Conservation (phyloP, 1,140 invertebrate species). For the Zaprionus lachaisei region DNA sequence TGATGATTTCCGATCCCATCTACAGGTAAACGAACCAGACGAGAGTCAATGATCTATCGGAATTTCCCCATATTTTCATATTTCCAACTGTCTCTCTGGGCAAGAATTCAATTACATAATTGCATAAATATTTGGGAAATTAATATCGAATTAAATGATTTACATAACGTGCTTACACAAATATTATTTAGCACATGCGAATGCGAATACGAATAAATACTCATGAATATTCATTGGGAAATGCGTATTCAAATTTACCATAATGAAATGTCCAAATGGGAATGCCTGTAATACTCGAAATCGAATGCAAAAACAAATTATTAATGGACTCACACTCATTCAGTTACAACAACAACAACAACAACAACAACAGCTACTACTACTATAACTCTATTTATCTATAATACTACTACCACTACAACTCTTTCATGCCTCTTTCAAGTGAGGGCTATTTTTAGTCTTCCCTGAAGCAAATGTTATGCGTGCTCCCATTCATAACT, state of each 20-base stretch:
- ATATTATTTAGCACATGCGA: constrained; percentile 36
- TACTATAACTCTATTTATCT: neutral
- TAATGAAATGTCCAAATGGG: constrained; percentile 44
- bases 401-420: neutral
- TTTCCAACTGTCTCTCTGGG: neutral
- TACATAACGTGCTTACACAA: constrained; percentile 29
- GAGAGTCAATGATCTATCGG: constrained; percentile 7
- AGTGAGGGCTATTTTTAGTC: constrained; percentile 20
- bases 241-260: constrained; percentile 56
- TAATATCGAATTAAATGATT: constrained; percentile 38
- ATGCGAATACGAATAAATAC: constrained; percentile 15
- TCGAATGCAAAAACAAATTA: constrained; percentile 27
- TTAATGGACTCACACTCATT: constrained; percentile 29
- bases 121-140: constrained; percentile 35
- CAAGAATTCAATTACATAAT: constrained; percentile 18
- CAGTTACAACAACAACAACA: constrained; percentile 1
- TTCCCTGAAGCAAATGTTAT: constrained; percentile 5
- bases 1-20: neutral
- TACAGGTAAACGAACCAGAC: constrained; percentile 10
- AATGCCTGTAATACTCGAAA: constrained; percentile 25
- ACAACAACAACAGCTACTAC: neutral
- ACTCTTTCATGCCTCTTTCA: constrained; percentile 15
- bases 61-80: neutral
- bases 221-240: constrained; percentile 64
- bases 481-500: constrained; percentile 18